A percentile compares a stretch with the other conserved stretches of the same genome.
Evolutionary conservation across 2,888 invertebrate genomes (phyloP).

Genomic region (Pollenia labialis): DNA sequence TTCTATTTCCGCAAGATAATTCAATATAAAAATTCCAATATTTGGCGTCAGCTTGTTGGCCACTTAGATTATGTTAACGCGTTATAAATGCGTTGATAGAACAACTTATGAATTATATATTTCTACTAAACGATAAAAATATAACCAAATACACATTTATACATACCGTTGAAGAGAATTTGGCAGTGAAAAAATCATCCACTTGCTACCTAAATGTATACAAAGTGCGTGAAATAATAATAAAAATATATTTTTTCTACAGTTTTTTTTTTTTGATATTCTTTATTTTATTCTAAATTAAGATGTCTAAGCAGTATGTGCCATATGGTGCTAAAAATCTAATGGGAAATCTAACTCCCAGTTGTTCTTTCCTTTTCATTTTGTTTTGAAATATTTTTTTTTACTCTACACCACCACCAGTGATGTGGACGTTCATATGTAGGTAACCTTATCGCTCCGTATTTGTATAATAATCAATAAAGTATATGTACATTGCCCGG

Average conservation of each 20-base stretch:
- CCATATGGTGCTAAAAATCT: slow-evolving; percentile 61
- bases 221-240: slow-evolving; percentile 68
- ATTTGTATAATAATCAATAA: no score
- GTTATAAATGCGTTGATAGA: slow-evolving; percentile 82
- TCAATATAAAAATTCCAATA: slow-evolving; percentile 77
- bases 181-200: slow-evolving; percentile 56
- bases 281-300: slow-evolving; percentile 63
- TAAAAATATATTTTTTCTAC: slow-evolving; percentile 58
- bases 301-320: slow-evolving; percentile 64
- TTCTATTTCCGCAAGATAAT: slow-evolving; percentile 72
- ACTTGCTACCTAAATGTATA: slow-evolving; percentile 52
- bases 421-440: no score
- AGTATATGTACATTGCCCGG: no score
- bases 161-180: slow-evolving; percentile 21
- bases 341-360: background rate
- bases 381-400: background rate
- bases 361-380: background rate
- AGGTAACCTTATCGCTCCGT: no score
- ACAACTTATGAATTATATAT: slow-evolving; percentile 84
- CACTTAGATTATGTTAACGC: slow-evolving; percentile 83
- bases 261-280: slow-evolving; percentile 28
- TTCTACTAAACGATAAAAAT: slow-evolving; percentile 25
- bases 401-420: no score
- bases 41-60: slow-evolving; percentile 84
- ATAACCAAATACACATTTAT: slow-evolving; percentile 1